A percentile compares a stretch with the other conserved stretches of the same genome.
These are phyloP conservation scores for Melipona quadrifasciata DNA, from an alignment of 1,140 invertebrate genomes.

Conservation along the genomic window DNA sequence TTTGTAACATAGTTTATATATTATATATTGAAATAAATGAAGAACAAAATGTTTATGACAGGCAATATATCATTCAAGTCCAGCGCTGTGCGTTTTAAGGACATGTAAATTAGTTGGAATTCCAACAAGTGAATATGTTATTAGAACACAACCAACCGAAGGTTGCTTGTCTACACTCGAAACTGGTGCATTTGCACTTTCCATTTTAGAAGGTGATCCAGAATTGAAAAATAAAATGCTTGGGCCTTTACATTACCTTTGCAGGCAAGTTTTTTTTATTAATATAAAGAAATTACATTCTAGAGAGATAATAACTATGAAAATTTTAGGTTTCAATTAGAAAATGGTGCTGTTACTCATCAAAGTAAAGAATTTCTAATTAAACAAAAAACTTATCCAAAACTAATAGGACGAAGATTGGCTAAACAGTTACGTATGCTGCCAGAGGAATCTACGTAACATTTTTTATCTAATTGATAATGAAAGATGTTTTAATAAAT, in stretches of 20 bases:
- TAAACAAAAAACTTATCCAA: slow-evolving; percentile 92
- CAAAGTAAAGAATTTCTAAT: slow-evolving; percentile 95
- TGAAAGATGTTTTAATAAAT: slow-evolving; percentile 11
- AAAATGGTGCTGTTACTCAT: slow-evolving; percentile 95
- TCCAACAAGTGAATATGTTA: slow-evolving; percentile 92
- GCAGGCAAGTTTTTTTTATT: slow-evolving; percentile 82
- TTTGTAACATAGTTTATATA: not conserved
- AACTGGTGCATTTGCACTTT: slow-evolving; percentile 91
- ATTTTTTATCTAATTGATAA: slow-evolving; percentile 22
- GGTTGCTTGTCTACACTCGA: slow-evolving; percentile 95
- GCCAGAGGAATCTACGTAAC: slow-evolving; percentile 71
- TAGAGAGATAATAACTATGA: not conserved
- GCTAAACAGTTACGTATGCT: slow-evolving; percentile 82
- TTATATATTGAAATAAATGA: not conserved
- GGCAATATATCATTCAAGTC: slow-evolving; percentile 89
- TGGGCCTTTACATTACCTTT: slow-evolving; percentile 90
- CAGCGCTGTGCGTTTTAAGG: slow-evolving; percentile 85
- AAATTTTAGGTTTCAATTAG: slow-evolving; percentile 85
- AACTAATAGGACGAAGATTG: slow-evolving; percentile 90
- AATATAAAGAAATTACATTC: not conserved
- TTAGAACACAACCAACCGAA: slow-evolving; percentile 95
- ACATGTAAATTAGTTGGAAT: slow-evolving; percentile 90
- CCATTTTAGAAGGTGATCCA: slow-evolving; percentile 88
- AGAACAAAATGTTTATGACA: slow-evolving; percentile 39
- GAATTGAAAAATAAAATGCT: slow-evolving; percentile 87